These are phyloP conservation scores for Nymphalis io DNA, from an alignment of 1,140 invertebrate species.

Conservation along the genomic window DNA sequence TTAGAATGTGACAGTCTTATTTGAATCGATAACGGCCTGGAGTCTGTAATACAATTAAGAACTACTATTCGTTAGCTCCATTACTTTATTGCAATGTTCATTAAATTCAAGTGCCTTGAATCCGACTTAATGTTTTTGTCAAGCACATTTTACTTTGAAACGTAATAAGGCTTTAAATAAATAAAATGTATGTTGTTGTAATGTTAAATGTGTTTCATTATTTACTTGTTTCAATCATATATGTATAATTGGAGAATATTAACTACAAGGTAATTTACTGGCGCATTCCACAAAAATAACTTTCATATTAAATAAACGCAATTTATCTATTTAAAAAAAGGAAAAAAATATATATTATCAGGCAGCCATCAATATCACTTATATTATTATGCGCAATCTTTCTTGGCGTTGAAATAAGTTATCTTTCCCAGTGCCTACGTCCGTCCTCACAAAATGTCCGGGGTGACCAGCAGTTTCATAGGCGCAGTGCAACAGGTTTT, in stretches of 20 bases:
- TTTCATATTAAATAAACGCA: no score
- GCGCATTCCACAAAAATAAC: no score
- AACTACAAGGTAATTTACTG: no score
- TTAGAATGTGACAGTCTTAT: neutral
- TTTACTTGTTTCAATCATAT: no score
- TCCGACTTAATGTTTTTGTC: neutral
- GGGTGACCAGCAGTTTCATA: conserved; percentile 87
- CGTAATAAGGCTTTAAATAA: neutral
- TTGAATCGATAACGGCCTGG: neutral
- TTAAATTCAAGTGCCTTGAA: conserved; percentile 9
- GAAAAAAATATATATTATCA: neutral
- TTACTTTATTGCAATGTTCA: conserved; percentile 3
- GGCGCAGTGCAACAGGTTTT: conserved; percentile 92
- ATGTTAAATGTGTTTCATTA: neutral
- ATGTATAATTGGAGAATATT: no score
- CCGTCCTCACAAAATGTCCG: conserved; percentile 87
- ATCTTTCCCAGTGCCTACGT: conserved; percentile 83
- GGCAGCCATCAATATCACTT: neutral
- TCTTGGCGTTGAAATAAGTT: conserved; percentile 13
- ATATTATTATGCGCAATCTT: neutral
- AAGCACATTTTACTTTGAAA: neutral
- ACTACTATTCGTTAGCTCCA: neutral
- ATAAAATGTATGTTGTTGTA: neutral
- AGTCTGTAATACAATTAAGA: conserved; percentile 1
- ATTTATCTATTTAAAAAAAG: no score